phyloP scores from a whole-genome alignment of 2,888 invertebrate genomes.

The Cataglyphis altisquamis region DNA sequence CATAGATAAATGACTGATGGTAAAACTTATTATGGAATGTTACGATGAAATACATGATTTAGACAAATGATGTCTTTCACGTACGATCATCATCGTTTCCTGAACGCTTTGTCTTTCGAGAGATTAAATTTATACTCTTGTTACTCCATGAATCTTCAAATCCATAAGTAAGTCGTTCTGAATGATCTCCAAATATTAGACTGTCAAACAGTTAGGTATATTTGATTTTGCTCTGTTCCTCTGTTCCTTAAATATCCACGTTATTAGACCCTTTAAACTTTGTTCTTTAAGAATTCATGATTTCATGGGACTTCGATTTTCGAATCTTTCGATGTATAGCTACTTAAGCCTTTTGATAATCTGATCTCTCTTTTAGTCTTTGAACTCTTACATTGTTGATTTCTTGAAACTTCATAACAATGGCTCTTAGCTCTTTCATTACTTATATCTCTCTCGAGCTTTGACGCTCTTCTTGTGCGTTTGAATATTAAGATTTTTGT shows the following conservation, averaged over 20 bases:
- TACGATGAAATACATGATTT: conserved; percentile 28
- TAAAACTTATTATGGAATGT: conserved; percentile 30
- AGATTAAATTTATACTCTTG: conserved; percentile 22
- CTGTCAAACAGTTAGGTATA: not conserved
- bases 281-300: not conserved
- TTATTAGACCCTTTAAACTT: not conserved
- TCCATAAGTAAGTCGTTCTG: not conserved
- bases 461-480: not conserved
- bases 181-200: conserved; percentile 6
- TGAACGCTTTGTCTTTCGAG: not conserved
- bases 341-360: not conserved
- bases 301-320: conserved; percentile 21
- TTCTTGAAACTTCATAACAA: conserved; percentile 21
- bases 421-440: conserved; percentile 6
- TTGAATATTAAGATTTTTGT: conserved; percentile 16
- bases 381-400: conserved; percentile 4
- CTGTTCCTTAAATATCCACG: not conserved
- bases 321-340: conserved; percentile 14
- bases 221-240: not conserved
- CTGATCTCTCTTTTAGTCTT: not conserved
- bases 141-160: not conserved
- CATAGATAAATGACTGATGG: conserved; percentile 22
- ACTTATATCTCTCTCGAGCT: conserved; percentile 12
- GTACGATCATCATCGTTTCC: not conserved
- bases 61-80: conserved; percentile 22